Conservation (phyloP, 2,888 invertebrate species). For the Eremobia ochroleuca region DNA sequence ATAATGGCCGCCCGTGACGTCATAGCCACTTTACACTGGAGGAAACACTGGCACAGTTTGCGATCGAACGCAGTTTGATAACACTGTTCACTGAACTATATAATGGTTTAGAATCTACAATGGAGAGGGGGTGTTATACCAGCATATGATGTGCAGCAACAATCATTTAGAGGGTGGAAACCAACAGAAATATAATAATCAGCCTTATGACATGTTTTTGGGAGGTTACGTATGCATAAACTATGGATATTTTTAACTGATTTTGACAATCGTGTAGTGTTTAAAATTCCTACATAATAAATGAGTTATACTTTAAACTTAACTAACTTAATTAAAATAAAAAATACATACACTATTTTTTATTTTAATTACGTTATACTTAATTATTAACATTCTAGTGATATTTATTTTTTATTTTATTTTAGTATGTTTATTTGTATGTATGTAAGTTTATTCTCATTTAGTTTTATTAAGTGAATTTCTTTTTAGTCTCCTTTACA, state of each 20-base stretch:
- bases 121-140: background rate
- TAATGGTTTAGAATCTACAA: constrained; percentile 13
- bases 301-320: too few species aligned
- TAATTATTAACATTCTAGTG: too few species aligned
- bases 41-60: constrained; percentile 42
- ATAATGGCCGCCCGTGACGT: constrained; percentile 51
- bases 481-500: too few species aligned
- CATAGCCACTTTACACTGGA: constrained; percentile 31
- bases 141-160: background rate
- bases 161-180: background rate
- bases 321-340: too few species aligned
- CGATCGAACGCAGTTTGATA: constrained; percentile 49
- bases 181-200: background rate
- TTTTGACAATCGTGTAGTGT: too few species aligned
- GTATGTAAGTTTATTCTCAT: too few species aligned
- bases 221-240: background rate
- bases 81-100: constrained; percentile 39
- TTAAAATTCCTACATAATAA: too few species aligned
- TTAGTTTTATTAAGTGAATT: too few species aligned
- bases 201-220: background rate
- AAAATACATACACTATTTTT: too few species aligned
- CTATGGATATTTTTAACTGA: background rate
- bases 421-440: too few species aligned
- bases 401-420: too few species aligned
- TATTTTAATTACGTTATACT: too few species aligned